Evolutionary conservation across 2,113 vertebrate genomes (phyloP).

Genomic region (Macrotus californicus): DNA sequence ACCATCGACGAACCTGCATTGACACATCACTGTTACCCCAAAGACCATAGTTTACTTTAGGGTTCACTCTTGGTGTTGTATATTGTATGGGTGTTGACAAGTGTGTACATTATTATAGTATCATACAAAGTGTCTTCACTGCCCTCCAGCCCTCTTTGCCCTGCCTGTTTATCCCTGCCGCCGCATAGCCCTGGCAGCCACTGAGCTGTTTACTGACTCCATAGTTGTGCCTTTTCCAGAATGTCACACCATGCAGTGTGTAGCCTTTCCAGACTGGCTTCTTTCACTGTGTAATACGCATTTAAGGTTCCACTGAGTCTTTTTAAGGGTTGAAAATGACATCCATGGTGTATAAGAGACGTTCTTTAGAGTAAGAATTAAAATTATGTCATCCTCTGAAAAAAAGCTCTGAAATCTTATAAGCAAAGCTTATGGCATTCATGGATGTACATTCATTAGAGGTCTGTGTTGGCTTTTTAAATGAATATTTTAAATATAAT

Average conservation of each 20-base stretch:
- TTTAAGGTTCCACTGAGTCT: background rate
- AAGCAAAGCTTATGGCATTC: background rate
- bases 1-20: background rate
- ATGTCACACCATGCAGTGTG: background rate
- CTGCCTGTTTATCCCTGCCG: background rate
- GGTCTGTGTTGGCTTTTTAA: background rate
- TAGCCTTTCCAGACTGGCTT: background rate
- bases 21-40: background rate
- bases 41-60: background rate
- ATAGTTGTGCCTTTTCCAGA: background rate
- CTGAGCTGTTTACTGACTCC: background rate
- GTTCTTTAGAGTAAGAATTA: slow-evolving; percentile 12
- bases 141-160: background rate
- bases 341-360: background rate
- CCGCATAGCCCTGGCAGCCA: background rate
- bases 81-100: background rate
- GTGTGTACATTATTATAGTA: background rate
- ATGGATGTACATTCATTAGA: background rate
- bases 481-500: background rate
- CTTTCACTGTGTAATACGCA: background rate
- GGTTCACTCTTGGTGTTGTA: background rate
- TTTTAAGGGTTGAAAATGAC: background rate
- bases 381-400: background rate
- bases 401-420: slow-evolving; percentile 14
- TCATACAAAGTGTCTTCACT: background rate